These are phyloP conservation scores for Cyclina sinensis DNA, from an alignment of 1,140 invertebrate genomes.

Conservation along the genomic window DNA sequence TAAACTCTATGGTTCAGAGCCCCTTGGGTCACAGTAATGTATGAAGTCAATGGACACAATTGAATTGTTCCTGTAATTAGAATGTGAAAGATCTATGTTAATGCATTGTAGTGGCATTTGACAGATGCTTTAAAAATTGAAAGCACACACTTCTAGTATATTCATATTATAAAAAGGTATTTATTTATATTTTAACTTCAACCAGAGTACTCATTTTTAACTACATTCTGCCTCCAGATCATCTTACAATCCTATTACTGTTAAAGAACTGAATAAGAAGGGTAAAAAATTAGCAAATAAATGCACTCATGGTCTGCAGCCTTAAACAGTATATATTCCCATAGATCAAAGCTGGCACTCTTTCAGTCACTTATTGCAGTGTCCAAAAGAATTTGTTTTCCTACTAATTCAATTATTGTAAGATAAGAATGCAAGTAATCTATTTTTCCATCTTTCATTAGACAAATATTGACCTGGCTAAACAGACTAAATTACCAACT, in stretches of 20 bases:
- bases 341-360: neutral
- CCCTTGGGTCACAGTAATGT: conserved; percentile 1
- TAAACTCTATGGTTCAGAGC: neutral
- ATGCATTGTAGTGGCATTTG: neutral
- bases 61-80: conserved; percentile 23
- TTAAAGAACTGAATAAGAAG: too few species aligned
- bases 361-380: neutral
- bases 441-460: conserved; percentile 25
- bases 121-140: neutral
- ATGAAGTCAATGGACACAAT: conserved; percentile 25
- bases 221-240: neutral
- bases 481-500: neutral
- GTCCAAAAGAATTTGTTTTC: conserved; percentile 3
- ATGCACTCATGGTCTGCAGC: too few species aligned
- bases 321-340: neutral
- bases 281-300: too few species aligned
- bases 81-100: neutral
- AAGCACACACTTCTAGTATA: neutral
- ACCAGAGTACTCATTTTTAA: too few species aligned
- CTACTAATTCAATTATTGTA: conserved; percentile 32
- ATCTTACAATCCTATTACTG: neutral
- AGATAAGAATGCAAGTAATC: neutral
- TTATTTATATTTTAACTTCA: neutral
- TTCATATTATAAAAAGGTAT: neutral
- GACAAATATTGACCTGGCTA: conserved; percentile 25